Base-by-base conservation (phyloP, 2,113 vertebrate species). In the Epinephelus lanceolatus region DNA sequence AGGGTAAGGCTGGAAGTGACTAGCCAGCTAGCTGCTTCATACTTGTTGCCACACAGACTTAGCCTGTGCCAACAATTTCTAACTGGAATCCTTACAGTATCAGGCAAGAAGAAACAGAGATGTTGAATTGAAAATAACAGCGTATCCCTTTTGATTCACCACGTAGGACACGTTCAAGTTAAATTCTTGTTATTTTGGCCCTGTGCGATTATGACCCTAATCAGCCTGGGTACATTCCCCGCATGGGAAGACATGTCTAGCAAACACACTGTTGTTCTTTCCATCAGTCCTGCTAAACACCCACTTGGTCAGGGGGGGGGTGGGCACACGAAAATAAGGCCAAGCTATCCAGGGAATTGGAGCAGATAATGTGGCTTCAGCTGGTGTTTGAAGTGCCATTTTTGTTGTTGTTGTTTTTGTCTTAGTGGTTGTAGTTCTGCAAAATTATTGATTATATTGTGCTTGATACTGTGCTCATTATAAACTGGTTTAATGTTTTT, bases 281-380 rank as follows among this genome's bases (percentile, higher is more conserved):
- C 49, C 65, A 78, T 68, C 73, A 15, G 25, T 65, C 49, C 47
- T 69, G 42, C 52, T 76, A 53, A 69, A 69, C 71, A 85, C 15
- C 42, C 52, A 21, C 56, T 55, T 37, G 18, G 37, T 79, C 19
- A 23, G n/a, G 45, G 67, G 67, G 67, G 53, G 63, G 65, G 42
- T 65, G 37, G 71, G 71, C n/a, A 56, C 72, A 49, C 73, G 73
- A 66, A 81, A 81, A 83, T 59, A 83, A 71, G 76, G 75, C 33
- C 23, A 47, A 40, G 70, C 62, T 77, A 71, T 57, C 65, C 21
- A 69, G 61, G 83, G 79, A 90, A 86, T 45, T 83, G 72, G 87
- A 93, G 89, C 75, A 83, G 40, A 71, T 78, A 81, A 86, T 83
- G 62, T 71, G 52, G 80, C 45, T 66, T 76, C 42, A 71, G 73